Evolutionary conservation across 2,888 invertebrate species (phyloP).

Genomic region (Dione juno): DNA sequence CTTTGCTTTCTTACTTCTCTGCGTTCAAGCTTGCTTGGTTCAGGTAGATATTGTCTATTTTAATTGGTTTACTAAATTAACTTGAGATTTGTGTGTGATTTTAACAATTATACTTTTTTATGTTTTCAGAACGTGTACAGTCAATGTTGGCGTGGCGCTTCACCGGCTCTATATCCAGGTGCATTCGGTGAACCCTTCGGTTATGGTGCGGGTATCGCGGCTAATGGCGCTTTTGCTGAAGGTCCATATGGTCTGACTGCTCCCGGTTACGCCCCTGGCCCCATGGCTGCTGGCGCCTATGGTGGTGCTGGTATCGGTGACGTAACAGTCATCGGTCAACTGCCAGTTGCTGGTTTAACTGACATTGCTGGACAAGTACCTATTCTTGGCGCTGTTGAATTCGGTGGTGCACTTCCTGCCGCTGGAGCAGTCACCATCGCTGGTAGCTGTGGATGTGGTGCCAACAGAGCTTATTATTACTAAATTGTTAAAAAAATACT

Average conservation of each 20-base stretch:
- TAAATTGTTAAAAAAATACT: not conserved
- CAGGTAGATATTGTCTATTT: constrained; percentile 48
- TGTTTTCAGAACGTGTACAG: constrained; percentile 16
- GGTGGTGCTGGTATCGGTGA: constrained; percentile 54
- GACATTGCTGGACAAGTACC: constrained; percentile 50
- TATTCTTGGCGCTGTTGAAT: constrained; percentile 51
- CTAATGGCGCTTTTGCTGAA: not conserved
- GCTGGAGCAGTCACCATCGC: constrained; percentile 50
- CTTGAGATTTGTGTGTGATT: not conserved
- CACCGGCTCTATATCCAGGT: not conserved
- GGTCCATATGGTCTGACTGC: not conserved
- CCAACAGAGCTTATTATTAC: constrained; percentile 35
- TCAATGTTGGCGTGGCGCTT: constrained; percentile 8
- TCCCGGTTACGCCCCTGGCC: not conserved
- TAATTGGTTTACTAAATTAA: not conserved
- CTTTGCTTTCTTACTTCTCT: constrained; percentile 52
- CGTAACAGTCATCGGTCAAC: constrained; percentile 53
- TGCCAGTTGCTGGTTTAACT: constrained; percentile 56
- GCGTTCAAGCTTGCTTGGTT: constrained; percentile 55
- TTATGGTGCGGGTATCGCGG: not conserved
- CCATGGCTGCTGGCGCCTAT: constrained; percentile 42
- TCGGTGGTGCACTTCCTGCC: constrained; percentile 50
- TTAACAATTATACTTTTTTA: not conserved
- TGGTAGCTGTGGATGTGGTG: constrained; percentile 49
- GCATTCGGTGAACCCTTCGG: not conserved